These are phyloP conservation scores for Enteromius thamalakanensis DNA, from an alignment of 2,797 vertebrate species.

Conservation along the genomic window DNA sequence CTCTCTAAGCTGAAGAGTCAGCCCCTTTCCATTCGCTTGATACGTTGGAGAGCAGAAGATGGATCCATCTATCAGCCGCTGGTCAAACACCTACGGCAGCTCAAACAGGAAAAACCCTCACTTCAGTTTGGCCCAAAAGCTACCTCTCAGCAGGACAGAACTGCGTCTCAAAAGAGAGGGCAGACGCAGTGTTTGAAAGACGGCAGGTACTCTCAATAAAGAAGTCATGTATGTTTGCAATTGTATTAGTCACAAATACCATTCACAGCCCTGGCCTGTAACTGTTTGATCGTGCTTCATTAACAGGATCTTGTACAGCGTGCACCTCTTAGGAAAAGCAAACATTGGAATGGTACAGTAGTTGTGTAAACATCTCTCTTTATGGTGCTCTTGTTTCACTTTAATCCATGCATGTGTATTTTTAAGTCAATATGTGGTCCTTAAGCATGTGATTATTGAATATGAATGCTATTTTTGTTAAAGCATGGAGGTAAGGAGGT, in stretches of 20 bases:
- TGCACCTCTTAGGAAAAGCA: constrained; percentile 77
- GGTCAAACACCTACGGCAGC: constrained; percentile 74
- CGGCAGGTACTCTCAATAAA: constrained; percentile 67
- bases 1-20: constrained; percentile 77
- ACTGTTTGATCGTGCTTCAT: constrained; percentile 52
- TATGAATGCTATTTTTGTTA: not conserved
- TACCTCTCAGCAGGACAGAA: constrained; percentile 37
- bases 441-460: not conserved
- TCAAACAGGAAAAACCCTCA: constrained; percentile 76
- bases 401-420: constrained; percentile 23
- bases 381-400: constrained; percentile 9
- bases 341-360: constrained; percentile 78
- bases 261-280: constrained; percentile 9
- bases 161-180: constrained; percentile 36
- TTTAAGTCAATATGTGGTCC: not conserved
- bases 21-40: constrained; percentile 72
- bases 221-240: not conserved
- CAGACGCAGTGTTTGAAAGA: constrained; percentile 74
- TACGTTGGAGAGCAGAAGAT: constrained; percentile 74
- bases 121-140: constrained; percentile 69
- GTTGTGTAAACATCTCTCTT: constrained; percentile 35
- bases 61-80: constrained; percentile 75
- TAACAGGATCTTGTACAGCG: constrained; percentile 78
- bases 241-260: constrained; percentile 17
- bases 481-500: constrained; percentile 85